phyloP scores from a whole-genome alignment of 2,888 invertebrate species.

The Protodeltote pygarga region DNA sequence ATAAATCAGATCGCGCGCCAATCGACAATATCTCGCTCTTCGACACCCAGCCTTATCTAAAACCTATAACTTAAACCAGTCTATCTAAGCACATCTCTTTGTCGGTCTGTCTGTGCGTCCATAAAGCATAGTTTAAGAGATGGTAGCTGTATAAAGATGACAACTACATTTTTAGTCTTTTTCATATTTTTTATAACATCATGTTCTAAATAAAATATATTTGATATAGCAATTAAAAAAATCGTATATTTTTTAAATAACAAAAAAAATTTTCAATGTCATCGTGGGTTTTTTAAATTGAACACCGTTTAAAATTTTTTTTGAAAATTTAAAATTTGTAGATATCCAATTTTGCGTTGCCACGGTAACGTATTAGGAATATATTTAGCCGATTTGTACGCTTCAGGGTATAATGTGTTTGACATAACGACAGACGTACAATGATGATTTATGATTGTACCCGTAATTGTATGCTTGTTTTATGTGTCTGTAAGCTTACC shows the following conservation, averaged over 20 bases:
- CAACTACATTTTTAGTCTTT: too few relatives aligned
- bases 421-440: conserved; percentile 49
- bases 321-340: too few relatives aligned
- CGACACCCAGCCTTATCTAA: conserved; percentile 47
- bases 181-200: too few relatives aligned
- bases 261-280: too few relatives aligned
- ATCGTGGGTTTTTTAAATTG: too few relatives aligned
- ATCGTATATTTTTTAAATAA: too few relatives aligned
- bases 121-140: conserved; percentile 54
- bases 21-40: conserved; percentile 19
- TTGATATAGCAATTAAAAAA: too few relatives aligned
- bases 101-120: conserved; percentile 56
- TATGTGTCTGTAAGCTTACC: conserved; percentile 17
- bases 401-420: conserved; percentile 54
- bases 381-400: conserved; percentile 68
- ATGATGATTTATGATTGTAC: conserved; percentile 50
- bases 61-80: conserved; percentile 38
- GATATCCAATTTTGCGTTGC: too few relatives aligned
- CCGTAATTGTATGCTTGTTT: conserved; percentile 40
- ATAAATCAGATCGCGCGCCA: conserved; percentile 34
- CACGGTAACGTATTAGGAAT: conserved; percentile 58
- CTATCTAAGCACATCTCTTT: conserved; percentile 51
- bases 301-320: too few relatives aligned
- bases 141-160: too few relatives aligned
- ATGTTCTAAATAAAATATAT: too few relatives aligned